phyloP scores from a whole-genome alignment of 2,797 vertebrate genomes.

The Anguilla obscura region DNA sequence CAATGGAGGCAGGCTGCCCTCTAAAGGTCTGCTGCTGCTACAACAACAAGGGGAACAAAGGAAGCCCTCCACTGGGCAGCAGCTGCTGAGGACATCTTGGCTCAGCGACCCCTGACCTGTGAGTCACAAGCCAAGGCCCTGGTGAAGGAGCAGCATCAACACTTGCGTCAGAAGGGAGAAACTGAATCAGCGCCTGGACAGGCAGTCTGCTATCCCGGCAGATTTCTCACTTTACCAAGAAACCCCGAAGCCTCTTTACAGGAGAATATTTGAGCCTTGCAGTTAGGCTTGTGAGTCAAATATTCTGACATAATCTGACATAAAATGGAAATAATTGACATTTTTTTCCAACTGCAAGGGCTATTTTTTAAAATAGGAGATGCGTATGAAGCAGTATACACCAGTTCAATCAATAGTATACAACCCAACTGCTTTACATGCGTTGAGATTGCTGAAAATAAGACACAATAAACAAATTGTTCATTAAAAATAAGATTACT shows the following conservation, averaged over 20 bases:
- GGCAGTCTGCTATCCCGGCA: background rate
- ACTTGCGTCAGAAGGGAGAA: background rate
- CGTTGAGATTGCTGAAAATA: background rate
- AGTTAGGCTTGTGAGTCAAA: background rate
- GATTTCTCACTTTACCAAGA: background rate
- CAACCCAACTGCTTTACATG: background rate
- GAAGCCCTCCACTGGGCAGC: background rate
- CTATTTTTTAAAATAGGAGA: background rate
- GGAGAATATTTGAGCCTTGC: background rate
- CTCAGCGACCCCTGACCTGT: background rate
- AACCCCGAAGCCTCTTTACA: background rate
- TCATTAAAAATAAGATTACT: too few relatives aligned
- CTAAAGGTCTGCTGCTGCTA: constrained; percentile 38
- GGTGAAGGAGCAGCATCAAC: background rate
- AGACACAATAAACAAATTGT: background rate
- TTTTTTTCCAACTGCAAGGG: background rate
- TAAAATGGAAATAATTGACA: too few relatives aligned
- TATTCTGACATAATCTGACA: too few relatives aligned
- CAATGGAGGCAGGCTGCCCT: constrained; percentile 49
- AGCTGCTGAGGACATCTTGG: background rate
- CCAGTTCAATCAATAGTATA: too few relatives aligned
- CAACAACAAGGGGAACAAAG: constrained; percentile 32
- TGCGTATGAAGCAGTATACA: background rate
- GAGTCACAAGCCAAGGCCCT: background rate
- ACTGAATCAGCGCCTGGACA: background rate